Percentiles rank a stretch among this genome's conserved stretches.
phyloP scores from a whole-genome alignment of 2,113 vertebrate species.

The Mirounga angustirostris region DNA sequence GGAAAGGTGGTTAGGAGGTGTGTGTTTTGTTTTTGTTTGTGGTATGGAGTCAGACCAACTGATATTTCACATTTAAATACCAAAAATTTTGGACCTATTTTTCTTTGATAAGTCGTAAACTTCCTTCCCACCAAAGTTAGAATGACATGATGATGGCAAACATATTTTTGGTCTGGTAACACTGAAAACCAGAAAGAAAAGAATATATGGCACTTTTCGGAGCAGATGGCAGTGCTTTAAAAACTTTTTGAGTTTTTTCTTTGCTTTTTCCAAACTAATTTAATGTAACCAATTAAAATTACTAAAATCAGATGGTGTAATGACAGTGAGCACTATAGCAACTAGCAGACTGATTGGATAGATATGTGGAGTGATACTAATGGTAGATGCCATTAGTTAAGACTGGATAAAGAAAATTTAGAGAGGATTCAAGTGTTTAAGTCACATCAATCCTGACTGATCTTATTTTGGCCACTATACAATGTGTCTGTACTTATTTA shows the following conservation, averaged over 20 bases:
- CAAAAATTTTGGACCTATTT: conserved; percentile 66
- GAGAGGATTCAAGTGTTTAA: background rate
- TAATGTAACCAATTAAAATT: conserved; percentile 61
- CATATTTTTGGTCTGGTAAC: conserved; percentile 79
- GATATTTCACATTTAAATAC: conserved; percentile 70
- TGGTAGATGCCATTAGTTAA: conserved; percentile 31
- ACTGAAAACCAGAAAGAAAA: conserved; percentile 73
- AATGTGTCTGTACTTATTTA: background rate
- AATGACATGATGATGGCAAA: conserved; percentile 73
- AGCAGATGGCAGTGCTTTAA: conserved; percentile 68
- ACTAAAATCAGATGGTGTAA: conserved; percentile 60
- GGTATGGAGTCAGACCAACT: conserved; percentile 61
- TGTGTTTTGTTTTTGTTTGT: conserved; percentile 73
- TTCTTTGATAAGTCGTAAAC: conserved; percentile 70
- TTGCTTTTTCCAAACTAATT: conserved; percentile 55
- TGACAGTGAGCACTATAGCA: conserved; percentile 10
- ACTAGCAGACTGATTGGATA: conserved; percentile 7
- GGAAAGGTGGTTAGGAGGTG: conserved; percentile 23
- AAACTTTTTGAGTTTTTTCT: conserved; percentile 75
- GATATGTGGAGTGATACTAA: background rate
- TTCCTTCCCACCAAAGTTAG: conserved; percentile 72
- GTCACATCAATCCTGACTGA: conserved; percentile 15
- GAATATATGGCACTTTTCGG: conserved; percentile 70
- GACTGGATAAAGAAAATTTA: conserved; percentile 15
- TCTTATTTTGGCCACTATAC: conserved; percentile 29